A percentile compares a stretch with the other conserved stretches of the same genome.
phyloP scores from a whole-genome alignment of 2,113 vertebrate genomes.

The Cyanistes caeruleus region DNA sequence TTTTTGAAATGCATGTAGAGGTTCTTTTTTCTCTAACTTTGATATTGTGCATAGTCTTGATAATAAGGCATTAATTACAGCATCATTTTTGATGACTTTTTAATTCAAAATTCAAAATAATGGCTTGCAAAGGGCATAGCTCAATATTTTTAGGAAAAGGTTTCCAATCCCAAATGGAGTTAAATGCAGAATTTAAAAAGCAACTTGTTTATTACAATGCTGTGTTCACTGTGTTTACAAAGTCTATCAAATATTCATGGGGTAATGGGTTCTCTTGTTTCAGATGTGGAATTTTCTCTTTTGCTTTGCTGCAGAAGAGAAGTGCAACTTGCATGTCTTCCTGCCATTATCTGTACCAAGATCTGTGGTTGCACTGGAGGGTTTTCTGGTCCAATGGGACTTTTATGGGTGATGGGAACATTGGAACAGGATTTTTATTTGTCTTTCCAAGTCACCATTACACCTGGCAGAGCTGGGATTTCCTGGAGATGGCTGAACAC shows the following conservation, averaged over 20 bases:
- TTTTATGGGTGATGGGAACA: neutral
- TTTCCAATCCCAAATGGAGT: neutral
- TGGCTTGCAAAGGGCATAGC: neutral
- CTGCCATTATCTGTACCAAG: neutral
- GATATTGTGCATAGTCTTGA: neutral
- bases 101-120: neutral
- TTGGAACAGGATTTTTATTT: neutral
- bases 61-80: neutral
- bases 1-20: neutral
- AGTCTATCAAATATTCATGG: neutral
- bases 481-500: neutral
- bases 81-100: neutral
- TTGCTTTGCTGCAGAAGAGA: neutral
- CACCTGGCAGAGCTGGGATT: neutral
- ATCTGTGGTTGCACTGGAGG: neutral
- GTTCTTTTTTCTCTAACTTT: neutral
- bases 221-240: neutral
- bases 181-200: neutral
- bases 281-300: neutral
- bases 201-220: neutral
- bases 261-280: neutral
- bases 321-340: neutral
- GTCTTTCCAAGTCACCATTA: neutral
- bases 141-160: neutral
- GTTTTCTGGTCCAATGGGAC: neutral